phyloP scores from a whole-genome alignment of 2,113 vertebrate species.

The Microtus montanus region DNA sequence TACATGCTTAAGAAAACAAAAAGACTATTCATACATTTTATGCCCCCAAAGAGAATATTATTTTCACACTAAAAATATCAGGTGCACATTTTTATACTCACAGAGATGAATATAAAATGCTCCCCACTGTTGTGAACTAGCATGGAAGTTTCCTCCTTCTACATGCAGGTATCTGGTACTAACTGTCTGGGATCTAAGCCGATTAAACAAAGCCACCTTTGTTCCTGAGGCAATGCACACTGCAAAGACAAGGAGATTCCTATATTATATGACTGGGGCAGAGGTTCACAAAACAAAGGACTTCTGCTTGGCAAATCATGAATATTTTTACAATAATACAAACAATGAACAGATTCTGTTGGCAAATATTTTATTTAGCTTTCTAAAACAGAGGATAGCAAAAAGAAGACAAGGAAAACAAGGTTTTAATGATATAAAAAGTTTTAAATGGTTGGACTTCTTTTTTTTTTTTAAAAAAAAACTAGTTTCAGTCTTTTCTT shows the following conservation, averaged over 20 bases:
- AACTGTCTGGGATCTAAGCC: conserved; percentile 98
- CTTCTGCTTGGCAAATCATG: not conserved
- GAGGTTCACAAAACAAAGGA: not conserved
- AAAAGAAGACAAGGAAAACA: not conserved
- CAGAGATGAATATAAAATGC: conserved; percentile 99
- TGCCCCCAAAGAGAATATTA: not conserved
- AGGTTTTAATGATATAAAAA: not conserved
- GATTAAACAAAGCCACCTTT: conserved; percentile 99
- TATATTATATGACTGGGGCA: not conserved
- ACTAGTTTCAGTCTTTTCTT: too few relatives aligned
- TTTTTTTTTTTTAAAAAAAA: not conserved
- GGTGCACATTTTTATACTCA: conserved; percentile 84
- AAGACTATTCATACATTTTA: conserved; percentile 4
- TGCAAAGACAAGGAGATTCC: conserved; percentile 82
- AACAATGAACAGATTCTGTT: not conserved
- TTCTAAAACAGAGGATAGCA: not conserved
- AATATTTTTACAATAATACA: conserved; percentile 3
- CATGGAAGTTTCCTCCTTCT: conserved; percentile 99
- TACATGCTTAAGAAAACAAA: conserved; percentile 31
- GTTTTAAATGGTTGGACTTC: not conserved
- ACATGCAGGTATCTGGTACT: conserved; percentile 99
- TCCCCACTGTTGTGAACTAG: conserved; percentile 99
- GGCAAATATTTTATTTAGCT: conserved; percentile 21
- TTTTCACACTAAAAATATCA: conserved; percentile 54
- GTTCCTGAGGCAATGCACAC: conserved; percentile 99